Evolutionary conservation across 2,888 invertebrate species (phyloP).

Genomic region (Hesperia comma): DNA sequence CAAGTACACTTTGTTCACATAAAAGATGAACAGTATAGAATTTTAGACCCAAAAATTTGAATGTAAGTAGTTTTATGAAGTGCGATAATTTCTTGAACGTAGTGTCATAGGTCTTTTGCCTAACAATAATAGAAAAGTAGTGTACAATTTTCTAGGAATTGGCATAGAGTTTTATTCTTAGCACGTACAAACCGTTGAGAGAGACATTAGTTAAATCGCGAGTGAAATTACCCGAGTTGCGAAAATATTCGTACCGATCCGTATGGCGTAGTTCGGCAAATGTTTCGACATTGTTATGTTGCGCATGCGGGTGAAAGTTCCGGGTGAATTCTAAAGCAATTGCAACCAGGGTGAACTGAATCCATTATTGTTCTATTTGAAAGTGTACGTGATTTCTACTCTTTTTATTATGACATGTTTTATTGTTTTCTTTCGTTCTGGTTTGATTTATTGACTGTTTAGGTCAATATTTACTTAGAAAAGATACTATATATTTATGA

Average conservation of each 20-base stretch:
- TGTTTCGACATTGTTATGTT: constrained; percentile 19
- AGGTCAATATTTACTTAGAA: too few relatives aligned
- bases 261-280: constrained; percentile 17
- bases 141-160: constrained; percentile 22
- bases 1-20: constrained; percentile 10
- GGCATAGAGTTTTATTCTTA: constrained; percentile 45
- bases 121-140: constrained; percentile 20
- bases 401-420: background rate
- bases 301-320: constrained; percentile 9
- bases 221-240: constrained; percentile 46
- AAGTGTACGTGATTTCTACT: constrained; percentile 11
- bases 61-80: constrained; percentile 2
- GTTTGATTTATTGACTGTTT: too few relatives aligned
- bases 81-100: background rate
- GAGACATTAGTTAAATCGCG: constrained; percentile 51
- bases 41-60: constrained; percentile 9
- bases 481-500: too few relatives aligned
- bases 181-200: constrained; percentile 48
- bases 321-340: constrained; percentile 19
- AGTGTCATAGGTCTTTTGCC: background rate
- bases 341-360: constrained; percentile 9
- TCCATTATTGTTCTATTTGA: background rate
- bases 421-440: too few relatives aligned
- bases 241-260: constrained; percentile 41
- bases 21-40: constrained; percentile 4